Conservation (phyloP, 2,113 vertebrate genomes). For the Rhabdornis inornatus region DNA sequence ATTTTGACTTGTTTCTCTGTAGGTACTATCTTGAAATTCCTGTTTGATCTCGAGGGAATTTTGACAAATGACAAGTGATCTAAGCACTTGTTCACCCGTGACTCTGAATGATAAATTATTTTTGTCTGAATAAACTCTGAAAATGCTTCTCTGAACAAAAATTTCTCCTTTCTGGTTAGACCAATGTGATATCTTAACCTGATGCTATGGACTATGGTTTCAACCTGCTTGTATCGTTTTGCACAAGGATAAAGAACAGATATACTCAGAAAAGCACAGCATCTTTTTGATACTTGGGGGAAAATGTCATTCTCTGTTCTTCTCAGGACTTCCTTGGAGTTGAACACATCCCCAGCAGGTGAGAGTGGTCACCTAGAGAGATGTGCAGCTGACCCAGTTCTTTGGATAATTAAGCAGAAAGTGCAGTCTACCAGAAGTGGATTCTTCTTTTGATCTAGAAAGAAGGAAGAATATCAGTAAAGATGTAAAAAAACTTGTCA, state of each 20-base stretch:
- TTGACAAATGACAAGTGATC: neutral
- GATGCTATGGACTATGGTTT: neutral
- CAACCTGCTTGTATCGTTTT: neutral
- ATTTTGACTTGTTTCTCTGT: neutral
- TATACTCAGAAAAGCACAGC: neutral
- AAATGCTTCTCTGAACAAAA: neutral
- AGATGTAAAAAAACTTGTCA: neutral
- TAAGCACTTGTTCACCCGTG: neutral
- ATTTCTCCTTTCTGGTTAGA: neutral
- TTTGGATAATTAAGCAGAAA: neutral
- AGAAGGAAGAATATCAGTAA: neutral
- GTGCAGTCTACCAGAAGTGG: neutral
- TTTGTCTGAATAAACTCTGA: neutral
- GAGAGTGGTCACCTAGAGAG: neutral
- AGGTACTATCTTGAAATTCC: neutral
- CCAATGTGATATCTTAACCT: neutral
- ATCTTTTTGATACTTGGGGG: neutral
- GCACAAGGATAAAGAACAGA: neutral
- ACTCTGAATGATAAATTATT: neutral
- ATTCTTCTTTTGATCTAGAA: neutral
- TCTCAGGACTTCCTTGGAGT: neutral
- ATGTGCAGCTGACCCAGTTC: neutral
- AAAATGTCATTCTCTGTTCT: neutral
- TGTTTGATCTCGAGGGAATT: neutral
- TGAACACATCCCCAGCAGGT: neutral